Base-by-base conservation (phyloP, 2,113 vertebrate genomes). In the Hippocampus guttulatus region DNA sequence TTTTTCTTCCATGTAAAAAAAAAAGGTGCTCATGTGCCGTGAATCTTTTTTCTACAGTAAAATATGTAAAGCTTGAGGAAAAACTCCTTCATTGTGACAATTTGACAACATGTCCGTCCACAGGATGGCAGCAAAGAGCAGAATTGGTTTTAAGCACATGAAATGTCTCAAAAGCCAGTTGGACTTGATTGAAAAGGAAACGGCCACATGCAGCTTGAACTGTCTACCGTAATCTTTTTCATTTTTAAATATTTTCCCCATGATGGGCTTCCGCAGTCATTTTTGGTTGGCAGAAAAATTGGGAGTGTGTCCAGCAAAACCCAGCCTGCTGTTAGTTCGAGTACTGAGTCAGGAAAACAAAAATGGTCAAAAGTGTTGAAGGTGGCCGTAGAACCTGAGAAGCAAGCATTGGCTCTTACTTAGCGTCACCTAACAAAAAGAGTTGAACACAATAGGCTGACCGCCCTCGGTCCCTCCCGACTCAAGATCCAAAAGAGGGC, bases 381-480 rank as follows among this genome's bases (percentile, higher is more conserved):
- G 40, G 69, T 85, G 82, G 74, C 67, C 67, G 14, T 8, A 78
- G 73, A 86, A 84, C 72, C 64, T 67, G 77, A 81, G 79, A 74
- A 40, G 71, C 55, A 38, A 15, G 12, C 60, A 64, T 25, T 45
- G 64, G 62, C 69, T 78, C 63, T 83, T 55, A 79, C 72, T 78
- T 75, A 61, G 38, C 63, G 20, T 61, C 68, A 73, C 43, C 47
- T 38, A 74, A 87, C 75, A 82, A 82, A 84, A 77, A 82, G 71
- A 76, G 63, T 8, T 49, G 0, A 52, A 76, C 76, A 88, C 82
- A 89, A 89, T 75, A 75, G 84, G 25, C 51, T 54, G 62, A 54
- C 75, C 67, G 70, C 54, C 47, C 15, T 85, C 61, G 55, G 51
- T 64, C 63, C 63, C 40, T 45, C n/a, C 63, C 63, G 23, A 64